Percentiles rank a stretch among this genome's conserved stretches.
phyloP scores from a whole-genome alignment of 2,797 vertebrate genomes.

The Siniperca undulata region DNA sequence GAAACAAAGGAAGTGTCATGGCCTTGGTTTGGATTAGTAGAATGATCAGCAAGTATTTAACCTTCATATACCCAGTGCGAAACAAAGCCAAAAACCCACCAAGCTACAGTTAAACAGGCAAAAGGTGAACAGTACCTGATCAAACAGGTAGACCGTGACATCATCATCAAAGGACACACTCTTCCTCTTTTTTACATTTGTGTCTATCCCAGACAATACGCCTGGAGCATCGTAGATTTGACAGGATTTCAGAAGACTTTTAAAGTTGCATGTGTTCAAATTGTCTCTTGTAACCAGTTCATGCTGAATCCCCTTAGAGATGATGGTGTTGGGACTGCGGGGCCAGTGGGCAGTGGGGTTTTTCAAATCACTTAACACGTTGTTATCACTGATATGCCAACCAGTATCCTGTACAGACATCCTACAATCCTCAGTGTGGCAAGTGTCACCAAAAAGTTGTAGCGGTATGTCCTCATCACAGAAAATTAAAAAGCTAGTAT shows the following conservation, averaged over 20 bases:
- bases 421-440: slow-evolving; percentile 56
- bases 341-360: neutral
- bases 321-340: neutral
- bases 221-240: neutral
- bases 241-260: slow-evolving; percentile 36
- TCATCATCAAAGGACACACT: slow-evolving; percentile 76
- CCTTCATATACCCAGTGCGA: neutral
- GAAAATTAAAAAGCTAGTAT: slow-evolving; percentile 40
- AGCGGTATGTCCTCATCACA: slow-evolving; percentile 71
- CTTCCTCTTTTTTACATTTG: slow-evolving; percentile 53
- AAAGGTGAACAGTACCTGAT: slow-evolving; percentile 66
- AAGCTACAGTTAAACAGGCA: neutral
- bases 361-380: slow-evolving; percentile 16
- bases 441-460: slow-evolving; percentile 69
- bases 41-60: neutral
- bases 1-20: neutral
- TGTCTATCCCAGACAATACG: neutral
- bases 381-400: slow-evolving; percentile 10
- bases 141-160: slow-evolving; percentile 76
- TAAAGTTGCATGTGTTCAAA: neutral
- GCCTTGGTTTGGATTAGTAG: neutral
- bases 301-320: slow-evolving; percentile 5
- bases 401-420: neutral
- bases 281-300: neutral
- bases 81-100: neutral